phyloP scores from a whole-genome alignment of 2,888 invertebrate genomes.

The Schizotus pectinicornis region DNA sequence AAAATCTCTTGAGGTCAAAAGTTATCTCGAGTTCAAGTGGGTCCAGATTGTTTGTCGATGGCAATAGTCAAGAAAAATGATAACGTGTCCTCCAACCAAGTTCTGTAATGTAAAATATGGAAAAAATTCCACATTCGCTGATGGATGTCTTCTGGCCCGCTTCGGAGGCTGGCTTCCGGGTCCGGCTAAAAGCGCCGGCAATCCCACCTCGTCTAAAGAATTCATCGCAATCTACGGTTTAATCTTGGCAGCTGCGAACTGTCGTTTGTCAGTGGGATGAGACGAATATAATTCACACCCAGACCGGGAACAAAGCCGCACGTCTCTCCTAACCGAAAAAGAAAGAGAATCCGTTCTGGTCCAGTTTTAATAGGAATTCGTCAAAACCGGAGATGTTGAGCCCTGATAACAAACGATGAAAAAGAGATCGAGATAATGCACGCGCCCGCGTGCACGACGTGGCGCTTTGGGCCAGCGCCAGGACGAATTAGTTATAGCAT shows the following conservation, averaged over 20 bases:
- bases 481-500: conserved; percentile 22
- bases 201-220: conserved; percentile 31
- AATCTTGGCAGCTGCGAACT: conserved; percentile 42
- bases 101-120: no score
- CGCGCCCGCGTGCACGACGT: conserved; percentile 26
- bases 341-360: conserved; percentile 24
- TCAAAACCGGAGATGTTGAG: conserved; percentile 37
- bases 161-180: no score
- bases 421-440: conserved; percentile 40
- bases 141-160: no score
- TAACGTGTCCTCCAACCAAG: no score
- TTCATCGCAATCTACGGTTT: conserved; percentile 39
- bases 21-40: no score
- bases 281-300: conserved; percentile 35
- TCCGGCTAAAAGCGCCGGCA: conserved; percentile 9
- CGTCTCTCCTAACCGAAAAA: conserved; percentile 8
- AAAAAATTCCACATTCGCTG: no score
- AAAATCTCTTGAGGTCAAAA: no score
- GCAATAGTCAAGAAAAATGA: no score
- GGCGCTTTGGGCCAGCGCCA: conserved; percentile 33
- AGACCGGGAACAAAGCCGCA: conserved; percentile 17
- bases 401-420: conserved; percentile 37
- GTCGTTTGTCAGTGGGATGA: conserved; percentile 41
- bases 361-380: conserved; percentile 41
- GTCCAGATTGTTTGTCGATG: no score